Evolutionary conservation across 1,140 invertebrate species (phyloP).

Genomic region (Leptopilina boulardi): DNA sequence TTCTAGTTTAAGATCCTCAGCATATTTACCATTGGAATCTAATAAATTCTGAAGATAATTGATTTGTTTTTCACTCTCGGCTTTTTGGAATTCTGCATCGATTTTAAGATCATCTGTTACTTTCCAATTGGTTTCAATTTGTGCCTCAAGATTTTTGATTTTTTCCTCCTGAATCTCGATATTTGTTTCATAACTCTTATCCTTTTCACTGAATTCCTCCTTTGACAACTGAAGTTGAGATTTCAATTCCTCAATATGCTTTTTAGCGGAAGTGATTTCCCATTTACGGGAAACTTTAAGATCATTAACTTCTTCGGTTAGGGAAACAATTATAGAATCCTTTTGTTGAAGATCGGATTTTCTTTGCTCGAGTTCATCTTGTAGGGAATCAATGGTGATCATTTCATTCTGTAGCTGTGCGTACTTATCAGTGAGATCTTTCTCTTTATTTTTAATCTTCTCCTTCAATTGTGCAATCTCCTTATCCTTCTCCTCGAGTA

Average conservation of each 20-base stretch:
- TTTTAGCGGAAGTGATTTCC: constrained; percentile 37
- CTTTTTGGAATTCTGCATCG: constrained; percentile 57
- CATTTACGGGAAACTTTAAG: constrained; percentile 58
- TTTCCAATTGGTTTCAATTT: constrained; percentile 58
- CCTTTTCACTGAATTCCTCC: constrained; percentile 69
- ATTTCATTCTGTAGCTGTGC: constrained; percentile 56
- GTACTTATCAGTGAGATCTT: constrained; percentile 75
- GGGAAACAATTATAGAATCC: constrained; percentile 44
- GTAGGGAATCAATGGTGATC: constrained; percentile 59
- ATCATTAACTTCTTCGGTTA: constrained; percentile 57
- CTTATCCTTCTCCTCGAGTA: constrained; percentile 49
- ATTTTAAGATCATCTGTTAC: constrained; percentile 55
- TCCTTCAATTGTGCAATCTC: constrained; percentile 55
- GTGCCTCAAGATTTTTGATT: constrained; percentile 57
- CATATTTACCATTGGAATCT: constrained; percentile 66
- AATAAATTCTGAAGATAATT: constrained; percentile 59
- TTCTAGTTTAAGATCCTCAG: constrained; percentile 70
- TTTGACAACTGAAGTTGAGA: constrained; percentile 54
- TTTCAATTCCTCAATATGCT: constrained; percentile 45
- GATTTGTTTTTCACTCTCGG: constrained; percentile 69
- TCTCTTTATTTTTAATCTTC: constrained; percentile 70
- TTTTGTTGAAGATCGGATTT: constrained; percentile 50
- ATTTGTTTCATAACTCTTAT: constrained; percentile 63
- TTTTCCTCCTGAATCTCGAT: constrained; percentile 63
- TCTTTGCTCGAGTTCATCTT: constrained; percentile 57